Percentiles rank a stretch among this genome's conserved stretches.
Conservation (phyloP, 2,888 invertebrate species). For the Caenorhabditis drosophilae region DNA sequence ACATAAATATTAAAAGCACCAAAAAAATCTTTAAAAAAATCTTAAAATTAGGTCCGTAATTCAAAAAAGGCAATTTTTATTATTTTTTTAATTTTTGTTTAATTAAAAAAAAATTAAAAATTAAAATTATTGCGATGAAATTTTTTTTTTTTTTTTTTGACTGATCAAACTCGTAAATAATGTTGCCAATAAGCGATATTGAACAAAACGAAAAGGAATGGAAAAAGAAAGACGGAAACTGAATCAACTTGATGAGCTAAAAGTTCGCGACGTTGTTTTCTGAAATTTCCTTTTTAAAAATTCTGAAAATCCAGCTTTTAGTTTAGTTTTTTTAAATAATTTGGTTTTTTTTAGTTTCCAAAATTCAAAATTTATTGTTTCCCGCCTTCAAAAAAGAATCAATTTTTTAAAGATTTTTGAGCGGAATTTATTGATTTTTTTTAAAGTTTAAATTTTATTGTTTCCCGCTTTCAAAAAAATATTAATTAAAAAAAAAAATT, state of each 20-base stretch:
- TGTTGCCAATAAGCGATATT: constrained; percentile 71
- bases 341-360: too few relatives aligned
- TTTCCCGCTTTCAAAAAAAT: neutral
- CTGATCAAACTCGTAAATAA: constrained; percentile 57
- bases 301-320: constrained; percentile 3
- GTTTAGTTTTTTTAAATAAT: too few relatives aligned
- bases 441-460: neutral
- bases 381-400: too few relatives aligned
- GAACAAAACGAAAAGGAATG: constrained; percentile 70
- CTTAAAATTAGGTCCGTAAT: too few relatives aligned
- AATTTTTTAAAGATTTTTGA: too few relatives aligned
- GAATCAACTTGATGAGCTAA: constrained; percentile 65
- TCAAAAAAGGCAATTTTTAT: too few relatives aligned
- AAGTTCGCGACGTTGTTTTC: constrained; percentile 52
- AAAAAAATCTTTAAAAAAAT: neutral
- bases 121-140: too few relatives aligned
- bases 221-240: constrained; percentile 61
- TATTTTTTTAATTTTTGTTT: too few relatives aligned
- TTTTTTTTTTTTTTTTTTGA: too few relatives aligned
- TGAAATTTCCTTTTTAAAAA: constrained; percentile 6
- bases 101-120: too few relatives aligned
- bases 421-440: neutral
- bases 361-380: too few relatives aligned
- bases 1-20: neutral
- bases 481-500: neutral